Percentiles rank a stretch among this genome's conserved stretches.
Conservation (phyloP, 2,113 vertebrate species). For the Vicugna pacos region DNA sequence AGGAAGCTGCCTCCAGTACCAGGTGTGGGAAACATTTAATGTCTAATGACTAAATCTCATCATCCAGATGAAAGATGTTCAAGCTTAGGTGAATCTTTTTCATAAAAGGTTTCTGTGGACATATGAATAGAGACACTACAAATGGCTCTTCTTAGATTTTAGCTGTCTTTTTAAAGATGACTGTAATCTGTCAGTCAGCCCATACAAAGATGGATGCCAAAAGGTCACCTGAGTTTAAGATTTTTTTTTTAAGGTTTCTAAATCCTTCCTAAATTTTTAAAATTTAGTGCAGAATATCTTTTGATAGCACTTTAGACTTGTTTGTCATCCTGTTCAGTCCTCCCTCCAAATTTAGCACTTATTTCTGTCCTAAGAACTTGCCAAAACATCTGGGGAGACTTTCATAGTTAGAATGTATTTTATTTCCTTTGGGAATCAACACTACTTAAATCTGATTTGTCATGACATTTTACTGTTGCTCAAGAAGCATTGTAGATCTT, state of each 20-base stretch:
- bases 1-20: not conserved
- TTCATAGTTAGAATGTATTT: conserved; percentile 60
- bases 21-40: not conserved
- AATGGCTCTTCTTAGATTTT: not conserved
- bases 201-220: not conserved
- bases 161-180: not conserved
- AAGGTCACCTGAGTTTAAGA: not conserved
- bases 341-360: not conserved
- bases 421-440: conserved; percentile 49
- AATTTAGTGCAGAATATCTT: not conserved
- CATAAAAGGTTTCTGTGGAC: not conserved
- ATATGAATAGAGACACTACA: not conserved
- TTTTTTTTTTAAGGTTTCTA: not conserved
- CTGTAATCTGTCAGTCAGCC: not conserved
- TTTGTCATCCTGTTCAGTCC: not conserved
- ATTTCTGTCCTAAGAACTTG: not conserved
- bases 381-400: conserved; percentile 48
- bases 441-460: conserved; percentile 52
- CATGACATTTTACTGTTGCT: conserved; percentile 33
- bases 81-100: not conserved
- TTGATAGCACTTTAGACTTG: not conserved
- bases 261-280: not conserved
- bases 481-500: not conserved
- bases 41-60: not conserved
- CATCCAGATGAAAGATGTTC: not conserved